Percentiles rank a stretch among this genome's conserved stretches.
Conservation (phyloP, 2,888 invertebrate genomes). For the Sarcophaga caerulescens region DNA sequence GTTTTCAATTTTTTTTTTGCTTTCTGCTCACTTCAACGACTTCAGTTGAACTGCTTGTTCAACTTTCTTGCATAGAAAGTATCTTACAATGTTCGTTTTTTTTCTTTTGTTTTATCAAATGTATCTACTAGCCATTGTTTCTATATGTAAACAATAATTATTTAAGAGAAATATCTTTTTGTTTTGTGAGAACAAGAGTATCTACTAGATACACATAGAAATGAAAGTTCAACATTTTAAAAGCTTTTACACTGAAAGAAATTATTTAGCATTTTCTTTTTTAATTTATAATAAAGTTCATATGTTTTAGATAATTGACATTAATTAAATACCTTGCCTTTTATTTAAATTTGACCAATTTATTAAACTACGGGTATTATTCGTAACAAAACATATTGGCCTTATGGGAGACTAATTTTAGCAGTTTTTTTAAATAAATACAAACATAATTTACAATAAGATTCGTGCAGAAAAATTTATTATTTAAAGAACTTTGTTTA, state of each 20-base stretch:
- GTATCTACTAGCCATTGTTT: constrained; percentile 27
- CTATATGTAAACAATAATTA: constrained; percentile 25
- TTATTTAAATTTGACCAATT: too few relatives aligned
- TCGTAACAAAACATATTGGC: too few relatives aligned
- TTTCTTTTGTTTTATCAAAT: background rate
- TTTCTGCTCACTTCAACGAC: constrained; percentile 46
- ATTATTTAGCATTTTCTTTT: background rate
- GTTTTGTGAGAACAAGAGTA: background rate
- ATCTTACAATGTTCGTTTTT: constrained; percentile 2
- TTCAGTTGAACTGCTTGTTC: constrained; percentile 38
- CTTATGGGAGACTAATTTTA: too few relatives aligned
- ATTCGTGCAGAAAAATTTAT: too few relatives aligned
- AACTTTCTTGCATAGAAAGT: background rate
- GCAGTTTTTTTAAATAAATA: too few relatives aligned
- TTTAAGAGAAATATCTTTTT: constrained; percentile 36
- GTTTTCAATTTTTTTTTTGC: background rate
- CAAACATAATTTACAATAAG: too few relatives aligned
- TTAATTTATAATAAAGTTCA: too few relatives aligned
- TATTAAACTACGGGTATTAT: too few relatives aligned
- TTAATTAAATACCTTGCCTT: too few relatives aligned
- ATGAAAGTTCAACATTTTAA: background rate
- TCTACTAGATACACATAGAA: background rate
- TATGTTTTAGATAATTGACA: too few relatives aligned
- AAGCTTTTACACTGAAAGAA: constrained; percentile 38
- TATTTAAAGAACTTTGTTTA: too few relatives aligned